Percentiles rank a stretch among this genome's conserved stretches.
Conservation (phyloP, 1,140 invertebrate genomes). For the Drosophila busckii region DNA sequence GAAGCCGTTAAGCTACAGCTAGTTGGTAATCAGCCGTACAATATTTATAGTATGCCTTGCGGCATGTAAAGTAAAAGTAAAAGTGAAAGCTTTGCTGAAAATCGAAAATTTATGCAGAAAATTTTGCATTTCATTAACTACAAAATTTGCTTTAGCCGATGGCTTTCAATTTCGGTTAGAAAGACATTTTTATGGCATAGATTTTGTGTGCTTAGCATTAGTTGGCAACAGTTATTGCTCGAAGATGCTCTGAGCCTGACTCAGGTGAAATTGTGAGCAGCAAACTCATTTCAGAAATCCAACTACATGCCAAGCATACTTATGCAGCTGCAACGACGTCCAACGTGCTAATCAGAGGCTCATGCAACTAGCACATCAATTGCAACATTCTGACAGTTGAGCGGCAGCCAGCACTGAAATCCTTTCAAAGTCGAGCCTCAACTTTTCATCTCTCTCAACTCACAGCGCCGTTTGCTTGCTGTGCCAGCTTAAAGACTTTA, state of each 20-base stretch:
- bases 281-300: no score
- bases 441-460: conserved; percentile 20
- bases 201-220: no score
- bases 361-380: conserved; percentile 1
- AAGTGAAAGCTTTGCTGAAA: no score
- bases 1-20: no score
- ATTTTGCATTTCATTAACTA: neutral
- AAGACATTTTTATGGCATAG: no score
- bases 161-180: no score
- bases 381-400: conserved; percentile 28
- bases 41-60: conserved; percentile 10
- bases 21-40: neutral
- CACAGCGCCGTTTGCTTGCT: no score
- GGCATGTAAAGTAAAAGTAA: conserved; percentile 1
- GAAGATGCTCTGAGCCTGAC: no score
- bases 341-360: neutral
- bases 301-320: no score
- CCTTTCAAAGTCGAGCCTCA: conserved; percentile 16
- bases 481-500: no score
- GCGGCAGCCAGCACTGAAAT: conserved; percentile 27
- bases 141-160: conserved; percentile 1
- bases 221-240: no score
- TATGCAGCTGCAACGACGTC: neutral
- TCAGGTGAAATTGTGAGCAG: no score
- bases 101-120: conserved; percentile 34